Evolutionary conservation across 1,140 invertebrate genomes (phyloP).

Genomic region (Drosophila ogumai): DNA sequence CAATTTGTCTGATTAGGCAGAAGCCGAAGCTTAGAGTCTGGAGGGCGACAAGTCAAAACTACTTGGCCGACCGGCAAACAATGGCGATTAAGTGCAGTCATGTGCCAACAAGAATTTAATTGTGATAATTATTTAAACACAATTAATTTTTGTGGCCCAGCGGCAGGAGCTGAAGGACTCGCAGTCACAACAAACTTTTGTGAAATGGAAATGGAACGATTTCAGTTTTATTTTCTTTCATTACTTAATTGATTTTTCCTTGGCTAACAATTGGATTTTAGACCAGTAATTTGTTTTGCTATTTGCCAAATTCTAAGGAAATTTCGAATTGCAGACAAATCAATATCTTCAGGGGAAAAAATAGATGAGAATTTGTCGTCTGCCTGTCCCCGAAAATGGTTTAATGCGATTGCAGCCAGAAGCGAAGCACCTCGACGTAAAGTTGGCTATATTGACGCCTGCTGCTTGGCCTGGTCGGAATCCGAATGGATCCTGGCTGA

Average conservation of each 20-base stretch:
- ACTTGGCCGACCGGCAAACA: conserved; percentile 6
- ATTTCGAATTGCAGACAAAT: conserved; percentile 39
- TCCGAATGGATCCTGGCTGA: neutral
- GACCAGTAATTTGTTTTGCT: neutral
- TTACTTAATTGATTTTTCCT: conserved; percentile 27
- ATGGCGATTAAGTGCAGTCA: conserved; percentile 33
- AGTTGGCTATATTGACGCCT: conserved; percentile 43
- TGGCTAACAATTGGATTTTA: conserved; percentile 7
- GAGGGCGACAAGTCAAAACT: conserved; percentile 6
- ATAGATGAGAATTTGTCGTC: conserved; percentile 41
- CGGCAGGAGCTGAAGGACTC: neutral
- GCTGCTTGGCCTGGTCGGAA: conserved; percentile 24
- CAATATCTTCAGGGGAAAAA: conserved; percentile 37
- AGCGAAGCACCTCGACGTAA: conserved; percentile 6
- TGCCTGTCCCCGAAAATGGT: conserved; percentile 53
- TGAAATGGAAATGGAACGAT: conserved; percentile 12
- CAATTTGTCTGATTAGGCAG: conserved; percentile 20
- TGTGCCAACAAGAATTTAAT: conserved; percentile 50
- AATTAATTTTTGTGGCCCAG: conserved; percentile 45
- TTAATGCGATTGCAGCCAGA: conserved; percentile 39
- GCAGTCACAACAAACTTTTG: conserved; percentile 18
- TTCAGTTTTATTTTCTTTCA: neutral
- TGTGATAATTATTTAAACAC: conserved; percentile 43
- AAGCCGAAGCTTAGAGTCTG: neutral
- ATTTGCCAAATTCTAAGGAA: conserved; percentile 7